Percentiles rank a stretch among this genome's conserved stretches.
Conservation (phyloP, 2,888 invertebrate species). For the Agonopterix heracliana region DNA sequence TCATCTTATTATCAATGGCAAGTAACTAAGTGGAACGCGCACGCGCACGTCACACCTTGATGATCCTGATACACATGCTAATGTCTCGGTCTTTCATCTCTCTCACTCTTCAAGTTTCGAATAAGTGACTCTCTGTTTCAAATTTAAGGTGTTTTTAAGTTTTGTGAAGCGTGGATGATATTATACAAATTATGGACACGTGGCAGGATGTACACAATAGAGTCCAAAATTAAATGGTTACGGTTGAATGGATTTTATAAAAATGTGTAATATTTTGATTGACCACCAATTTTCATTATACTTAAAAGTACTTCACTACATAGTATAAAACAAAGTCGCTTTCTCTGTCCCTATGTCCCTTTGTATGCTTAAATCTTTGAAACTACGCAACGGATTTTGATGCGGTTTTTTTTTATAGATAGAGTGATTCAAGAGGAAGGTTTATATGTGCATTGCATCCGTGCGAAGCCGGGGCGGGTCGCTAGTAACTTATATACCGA, state of each 20-base stretch:
- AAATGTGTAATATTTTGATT: too few relatives aligned
- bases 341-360: too few relatives aligned
- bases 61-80: conserved; percentile 41
- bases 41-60: conserved; percentile 46
- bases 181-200: conserved; percentile 13
- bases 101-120: conserved; percentile 5
- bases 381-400: too few relatives aligned
- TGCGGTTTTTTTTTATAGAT: too few relatives aligned
- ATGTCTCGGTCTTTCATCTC: conserved; percentile 15
- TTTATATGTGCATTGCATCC: too few relatives aligned
- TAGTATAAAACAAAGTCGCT: too few relatives aligned
- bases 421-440: too few relatives aligned
- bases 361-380: too few relatives aligned
- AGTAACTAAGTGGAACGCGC: conserved; percentile 36
- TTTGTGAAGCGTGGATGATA: conserved; percentile 3
- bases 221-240: conserved; percentile 1
- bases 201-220: conserved; percentile 14
- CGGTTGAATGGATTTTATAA: neutral
- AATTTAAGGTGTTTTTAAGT: neutral
- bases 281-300: too few relatives aligned
- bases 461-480: too few relatives aligned
- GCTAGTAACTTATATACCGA: too few relatives aligned
- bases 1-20: conserved; percentile 37
- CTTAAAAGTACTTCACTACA: too few relatives aligned
- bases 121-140: neutral